Evolutionary conservation across 2,113 vertebrate species (phyloP), one percentile per base, ranked within the genome.

Genomic region (Daboia siamensis): DNA sequence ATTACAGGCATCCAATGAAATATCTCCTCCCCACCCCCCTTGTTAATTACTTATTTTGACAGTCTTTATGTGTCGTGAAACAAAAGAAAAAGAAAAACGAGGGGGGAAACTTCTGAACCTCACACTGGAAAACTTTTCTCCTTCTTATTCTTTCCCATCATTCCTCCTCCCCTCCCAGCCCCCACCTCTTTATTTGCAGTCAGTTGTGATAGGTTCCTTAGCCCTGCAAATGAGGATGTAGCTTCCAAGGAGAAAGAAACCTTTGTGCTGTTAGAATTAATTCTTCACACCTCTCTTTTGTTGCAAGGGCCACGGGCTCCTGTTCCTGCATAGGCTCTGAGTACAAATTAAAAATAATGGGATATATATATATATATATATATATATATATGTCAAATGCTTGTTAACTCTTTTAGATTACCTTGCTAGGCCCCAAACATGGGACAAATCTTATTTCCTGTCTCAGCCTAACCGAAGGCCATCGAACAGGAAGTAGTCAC

Each of bases 31-130:
- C 56, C 90, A 48, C 56, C 86, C 85, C 26, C 24, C 90, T 44
- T 54, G 56, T 93, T 93, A 93, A 93, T 93, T 91, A 91, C 93
- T 93, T 93, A 91, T 89, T 91, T 91, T 93, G 93, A 93, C 93
- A 91, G 93, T 86, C 90, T 89, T 91, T 93, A 93, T 93, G 69
- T 93, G 90, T 91, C 90, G 91, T 5, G 33, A 90, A 90, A 90
- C 90, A 93, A 91, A 89, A 91, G 52, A 9, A 15, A 51, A 74
- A 88, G 46, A 59, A 85, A 57, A 59, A 54, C 3, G 46, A 48
- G 17, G n/a, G 6, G 56, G 23, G 4, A 0, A 1, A 55, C 54
- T 44, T 52, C 46, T n/a, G 64, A 85, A 88, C 64, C n/a, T 84
- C 92, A 80, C 51, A 54, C 61, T 44, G 59, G 86, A 89, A 91